Percentiles rank a stretch among this genome's conserved stretches.
These are phyloP conservation scores for Enteromius thamalakanensis DNA, from an alignment of 2,797 vertebrate genomes.

Conservation along the genomic window DNA sequence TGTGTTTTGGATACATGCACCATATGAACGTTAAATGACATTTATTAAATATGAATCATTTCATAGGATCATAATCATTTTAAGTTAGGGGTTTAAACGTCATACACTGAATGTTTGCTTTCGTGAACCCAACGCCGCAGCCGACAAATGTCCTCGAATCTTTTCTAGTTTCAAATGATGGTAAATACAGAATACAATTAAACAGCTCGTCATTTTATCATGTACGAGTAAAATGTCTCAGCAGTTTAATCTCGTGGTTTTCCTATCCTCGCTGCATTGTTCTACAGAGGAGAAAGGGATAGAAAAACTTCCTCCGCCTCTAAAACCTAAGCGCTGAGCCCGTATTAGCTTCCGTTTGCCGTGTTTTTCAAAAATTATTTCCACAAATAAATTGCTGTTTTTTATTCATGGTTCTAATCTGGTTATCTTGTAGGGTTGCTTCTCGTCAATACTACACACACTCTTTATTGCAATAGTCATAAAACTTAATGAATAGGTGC, in stretches of 20 bases:
- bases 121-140: neutral
- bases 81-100: neutral
- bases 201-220: neutral
- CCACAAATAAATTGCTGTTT: neutral
- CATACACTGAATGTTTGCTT: too few relatives aligned
- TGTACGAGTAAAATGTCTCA: neutral
- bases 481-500: slow-evolving; percentile 65
- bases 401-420: neutral
- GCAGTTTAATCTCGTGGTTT: slow-evolving; percentile 12
- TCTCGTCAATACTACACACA: slow-evolving; percentile 5
- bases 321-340: slow-evolving; percentile 17
- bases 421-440: neutral
- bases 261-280: slow-evolving; percentile 31
- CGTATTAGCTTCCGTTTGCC: neutral
- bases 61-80: neutral
- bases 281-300: neutral
- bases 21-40: neutral
- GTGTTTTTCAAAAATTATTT: neutral
- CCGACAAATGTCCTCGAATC: neutral
- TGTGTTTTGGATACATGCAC: slow-evolving; percentile 5
- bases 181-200: neutral
- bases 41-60: neutral
- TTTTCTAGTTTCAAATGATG: neutral
- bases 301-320: slow-evolving; percentile 48
- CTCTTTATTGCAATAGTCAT: slow-evolving; percentile 28